Evolutionary conservation across 2,888 invertebrate genomes (phyloP), one percentile per base, ranked within the genome.

Genomic region (Stomorhina lunata): DNA sequence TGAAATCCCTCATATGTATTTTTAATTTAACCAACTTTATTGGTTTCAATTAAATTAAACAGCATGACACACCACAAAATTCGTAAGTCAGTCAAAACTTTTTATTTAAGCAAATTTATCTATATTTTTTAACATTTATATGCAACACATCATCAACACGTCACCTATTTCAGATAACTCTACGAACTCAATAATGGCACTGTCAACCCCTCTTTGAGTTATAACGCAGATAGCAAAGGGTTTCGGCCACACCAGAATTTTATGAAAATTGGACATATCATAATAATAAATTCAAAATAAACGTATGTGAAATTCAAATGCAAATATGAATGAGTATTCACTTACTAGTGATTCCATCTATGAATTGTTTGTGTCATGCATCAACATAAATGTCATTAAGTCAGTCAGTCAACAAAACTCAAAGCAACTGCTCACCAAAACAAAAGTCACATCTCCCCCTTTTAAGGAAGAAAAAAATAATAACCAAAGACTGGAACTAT

Each of bases 21-120:
- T 72, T 68, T 50, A 50, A 59, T 50, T 59, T 25, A n/a, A 40
- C 40, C 63, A 77, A 81, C 78, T 81, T 81, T 73, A 78, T 82
- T 78, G 81, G 81, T 82, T 82, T 82, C 79, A 79, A 82, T 79
- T 79, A 79, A 76, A 79, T 71, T 66, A 61, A 76, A 79, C 53
- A 71, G 37, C 61, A 76, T 79, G 75, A 71, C 75, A 79, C 66
- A 50, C 10, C 29, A 55, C 57, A 63, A n/a, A 59, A 48, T 10
- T 15, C 34, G 12, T 17, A 55, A 72, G 9, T 65, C 40, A 59
- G 43, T 50, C 63, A 53, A 48, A 32, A 17, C 45, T 40, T 69
- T 53, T 79, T 65, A 71, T 76, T 76, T 43, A 71, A 37, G 76
- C 59, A 63, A 69, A 4, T 43, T n/a, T 29, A 7, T 48, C 48